Percentiles rank a stretch among this genome's conserved stretches.
Evolutionary conservation across 2,797 vertebrate species (phyloP).

Genomic region (Sparus aurata): DNA sequence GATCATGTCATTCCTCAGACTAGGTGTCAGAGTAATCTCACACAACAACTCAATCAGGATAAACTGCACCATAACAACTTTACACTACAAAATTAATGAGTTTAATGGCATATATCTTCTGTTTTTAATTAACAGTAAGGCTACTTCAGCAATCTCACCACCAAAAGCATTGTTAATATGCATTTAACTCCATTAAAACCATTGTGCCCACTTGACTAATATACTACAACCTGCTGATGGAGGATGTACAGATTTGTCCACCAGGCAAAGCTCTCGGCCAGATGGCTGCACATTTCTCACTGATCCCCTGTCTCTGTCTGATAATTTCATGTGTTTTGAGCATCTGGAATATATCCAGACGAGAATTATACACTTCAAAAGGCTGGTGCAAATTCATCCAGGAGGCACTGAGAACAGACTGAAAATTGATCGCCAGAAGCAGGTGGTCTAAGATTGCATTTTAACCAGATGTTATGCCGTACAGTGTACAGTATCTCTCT

Average conservation of each 20-base stretch:
- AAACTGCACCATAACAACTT: background rate
- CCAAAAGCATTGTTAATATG: background rate
- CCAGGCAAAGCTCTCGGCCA: constrained; percentile 4
- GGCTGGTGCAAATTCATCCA: background rate
- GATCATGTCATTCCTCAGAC: constrained; percentile 4
- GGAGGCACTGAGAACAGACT: background rate
- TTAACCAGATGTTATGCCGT: constrained; percentile 13
- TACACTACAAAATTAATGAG: background rate
- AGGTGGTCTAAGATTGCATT: constrained; percentile 10
- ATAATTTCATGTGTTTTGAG: background rate
- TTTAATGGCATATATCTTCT: background rate
- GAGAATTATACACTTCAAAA: constrained; percentile 7
- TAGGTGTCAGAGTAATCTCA: background rate
- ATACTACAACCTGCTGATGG: background rate
- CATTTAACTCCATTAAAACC: background rate
- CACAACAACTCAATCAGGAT: background rate
- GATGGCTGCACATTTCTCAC: constrained; percentile 5
- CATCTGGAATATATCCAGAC: constrained; percentile 9
- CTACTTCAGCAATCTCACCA: background rate
- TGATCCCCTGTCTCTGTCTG: background rate
- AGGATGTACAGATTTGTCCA: constrained; percentile 10
- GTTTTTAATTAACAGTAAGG: background rate
- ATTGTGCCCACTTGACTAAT: background rate
- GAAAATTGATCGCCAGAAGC: constrained; percentile 7
- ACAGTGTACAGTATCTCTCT: background rate